phyloP scores from a whole-genome alignment of 2,888 invertebrate genomes.

The Caenorhabditis plicata region DNA sequence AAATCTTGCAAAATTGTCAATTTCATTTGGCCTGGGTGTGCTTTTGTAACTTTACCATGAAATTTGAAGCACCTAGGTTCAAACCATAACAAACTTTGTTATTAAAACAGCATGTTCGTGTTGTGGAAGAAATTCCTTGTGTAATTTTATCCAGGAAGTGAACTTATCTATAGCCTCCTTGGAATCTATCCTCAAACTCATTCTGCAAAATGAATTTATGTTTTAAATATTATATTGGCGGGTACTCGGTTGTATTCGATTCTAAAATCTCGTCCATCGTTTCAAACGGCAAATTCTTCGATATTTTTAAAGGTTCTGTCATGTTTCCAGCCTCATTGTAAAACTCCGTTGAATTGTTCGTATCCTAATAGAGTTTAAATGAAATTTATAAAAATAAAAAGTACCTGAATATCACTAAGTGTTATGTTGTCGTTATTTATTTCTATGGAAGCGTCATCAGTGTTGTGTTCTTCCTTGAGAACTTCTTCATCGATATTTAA shows the following conservation, averaged over 20 bases:
- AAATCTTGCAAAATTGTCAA: too few species aligned
- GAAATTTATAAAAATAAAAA: too few species aligned
- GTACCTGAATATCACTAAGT: background rate
- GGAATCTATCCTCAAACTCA: conserved; percentile 34
- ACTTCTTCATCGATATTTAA: conserved; percentile 23
- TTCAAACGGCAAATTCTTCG: conserved; percentile 18
- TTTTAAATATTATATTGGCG: background rate
- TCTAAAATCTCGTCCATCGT: conserved; percentile 32
- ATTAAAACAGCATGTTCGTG: conserved; percentile 54
- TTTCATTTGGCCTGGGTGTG: too few species aligned
- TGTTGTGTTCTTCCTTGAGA: background rate
- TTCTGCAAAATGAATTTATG: conserved; percentile 14
- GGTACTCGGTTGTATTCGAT: conserved; percentile 37
- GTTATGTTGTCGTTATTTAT: background rate
- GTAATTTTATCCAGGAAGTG: conserved; percentile 42
- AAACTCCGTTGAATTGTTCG: background rate
- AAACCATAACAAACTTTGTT: conserved; percentile 40
- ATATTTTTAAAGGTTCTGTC: conserved; percentile 11
- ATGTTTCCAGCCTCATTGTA: conserved; percentile 1
- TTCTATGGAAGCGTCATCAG: background rate
- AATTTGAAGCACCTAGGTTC: too few species aligned
- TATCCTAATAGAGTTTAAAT: too few species aligned
- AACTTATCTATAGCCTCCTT: conserved; percentile 36
- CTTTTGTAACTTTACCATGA: too few species aligned
- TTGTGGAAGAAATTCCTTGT: conserved; percentile 36